These are phyloP conservation scores for Mycetomoellerius zeteki DNA, from an alignment of 1,140 invertebrate species.

Conservation along the genomic window DNA sequence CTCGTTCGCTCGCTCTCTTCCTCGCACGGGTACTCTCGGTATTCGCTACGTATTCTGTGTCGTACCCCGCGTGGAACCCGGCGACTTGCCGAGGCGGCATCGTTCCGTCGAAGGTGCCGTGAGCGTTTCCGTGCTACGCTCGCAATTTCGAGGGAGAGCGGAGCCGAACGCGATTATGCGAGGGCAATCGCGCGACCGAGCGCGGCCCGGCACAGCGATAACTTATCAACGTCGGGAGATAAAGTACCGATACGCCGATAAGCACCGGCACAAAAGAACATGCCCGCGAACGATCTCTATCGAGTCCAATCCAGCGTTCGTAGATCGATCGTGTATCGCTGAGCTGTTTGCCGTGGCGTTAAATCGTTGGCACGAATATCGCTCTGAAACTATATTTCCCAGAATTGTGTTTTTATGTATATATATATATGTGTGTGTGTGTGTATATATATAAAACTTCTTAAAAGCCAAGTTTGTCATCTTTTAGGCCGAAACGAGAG, in stretches of 20 bases:
- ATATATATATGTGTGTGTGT: too few species aligned
- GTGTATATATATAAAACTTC: too few species aligned
- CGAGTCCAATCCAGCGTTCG: background rate
- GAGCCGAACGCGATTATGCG: slow-evolving; percentile 53
- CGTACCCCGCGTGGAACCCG: slow-evolving; percentile 46
- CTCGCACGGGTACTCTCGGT: slow-evolving; percentile 5
- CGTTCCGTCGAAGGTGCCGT: slow-evolving; percentile 36
- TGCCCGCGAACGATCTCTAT: slow-evolving; percentile 44
- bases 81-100: slow-evolving; percentile 57
- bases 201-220: slow-evolving; percentile 38
- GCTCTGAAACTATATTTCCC: background rate
- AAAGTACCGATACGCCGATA: slow-evolving; percentile 62
- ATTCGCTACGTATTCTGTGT: slow-evolving; percentile 29
- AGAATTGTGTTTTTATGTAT: background rate
- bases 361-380: background rate
- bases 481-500: background rate
- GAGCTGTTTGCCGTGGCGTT: background rate
- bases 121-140: slow-evolving; percentile 71
- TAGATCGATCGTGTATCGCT: slow-evolving; percentile 40
- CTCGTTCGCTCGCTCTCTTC: slow-evolving; percentile 1
- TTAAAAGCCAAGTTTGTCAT: background rate
- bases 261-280: slow-evolving; percentile 30
- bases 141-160: slow-evolving; percentile 65
- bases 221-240: slow-evolving; percentile 51
- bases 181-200: slow-evolving; percentile 63